Conservation (phyloP, 2,797 vertebrate genomes). For the Tinamus major region DNA sequence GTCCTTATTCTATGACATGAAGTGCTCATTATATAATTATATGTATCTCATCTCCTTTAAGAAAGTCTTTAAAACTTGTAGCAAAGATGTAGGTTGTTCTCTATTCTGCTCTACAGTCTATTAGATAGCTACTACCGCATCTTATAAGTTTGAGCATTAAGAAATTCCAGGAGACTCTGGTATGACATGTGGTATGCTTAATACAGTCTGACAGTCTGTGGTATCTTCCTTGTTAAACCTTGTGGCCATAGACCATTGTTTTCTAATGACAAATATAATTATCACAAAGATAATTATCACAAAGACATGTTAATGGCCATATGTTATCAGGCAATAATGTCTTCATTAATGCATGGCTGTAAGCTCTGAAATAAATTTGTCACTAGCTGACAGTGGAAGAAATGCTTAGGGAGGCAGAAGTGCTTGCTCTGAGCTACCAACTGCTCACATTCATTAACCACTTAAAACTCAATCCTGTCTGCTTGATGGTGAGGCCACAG, state of each 20-base stretch:
- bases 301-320: constrained; percentile 35
- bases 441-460: constrained; percentile 43
- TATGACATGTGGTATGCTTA: not conserved
- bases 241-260: constrained; percentile 24
- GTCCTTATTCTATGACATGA: not conserved
- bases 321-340: constrained; percentile 45
- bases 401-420: not conserved
- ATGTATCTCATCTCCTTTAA: not conserved
- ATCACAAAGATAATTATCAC: constrained; percentile 59
- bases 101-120: not conserved
- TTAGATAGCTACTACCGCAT: not conserved
- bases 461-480: not conserved
- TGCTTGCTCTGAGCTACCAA: constrained; percentile 1
- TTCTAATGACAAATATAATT: constrained; percentile 66
- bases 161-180: not conserved
- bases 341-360: constrained; percentile 50
- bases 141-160: not conserved
- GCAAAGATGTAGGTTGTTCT: not conserved
- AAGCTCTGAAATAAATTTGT: constrained; percentile 44
- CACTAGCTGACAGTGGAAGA: not conserved
- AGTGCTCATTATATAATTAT: not conserved
- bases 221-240: constrained; percentile 3
- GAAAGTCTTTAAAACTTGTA: not conserved
- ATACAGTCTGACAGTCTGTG: not conserved
- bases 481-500: not conserved